A percentile compares a stretch with the other conserved stretches of the same genome.
phyloP scores from a whole-genome alignment of 2,888 invertebrate species.

The Patella depressa region DNA sequence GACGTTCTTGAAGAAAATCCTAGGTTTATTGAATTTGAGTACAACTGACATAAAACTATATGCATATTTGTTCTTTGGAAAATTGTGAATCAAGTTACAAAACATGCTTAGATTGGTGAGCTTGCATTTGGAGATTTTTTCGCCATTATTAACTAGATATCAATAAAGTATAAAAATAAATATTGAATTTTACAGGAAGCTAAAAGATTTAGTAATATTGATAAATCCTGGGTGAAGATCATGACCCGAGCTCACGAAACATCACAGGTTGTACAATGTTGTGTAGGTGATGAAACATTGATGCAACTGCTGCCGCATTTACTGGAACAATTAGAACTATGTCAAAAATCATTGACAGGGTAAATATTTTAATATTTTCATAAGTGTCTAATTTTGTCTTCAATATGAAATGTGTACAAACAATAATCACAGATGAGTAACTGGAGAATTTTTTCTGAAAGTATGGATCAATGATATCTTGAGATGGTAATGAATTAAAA shows the following conservation, averaged over 20 bases:
- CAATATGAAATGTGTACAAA: too few species aligned
- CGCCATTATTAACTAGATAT: too few species aligned
- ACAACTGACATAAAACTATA: not conserved
- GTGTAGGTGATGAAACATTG: slow-evolving; percentile 71
- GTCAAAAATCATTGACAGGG: slow-evolving; percentile 72
- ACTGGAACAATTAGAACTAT: slow-evolving; percentile 71
- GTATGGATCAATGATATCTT: too few species aligned
- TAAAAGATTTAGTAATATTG: slow-evolving; percentile 71
- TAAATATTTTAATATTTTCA: slow-evolving; percentile 33
- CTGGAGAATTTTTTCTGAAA: too few species aligned
- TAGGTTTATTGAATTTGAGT: not conserved
- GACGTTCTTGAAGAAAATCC: too few species aligned
- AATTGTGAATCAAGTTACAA: too few species aligned
- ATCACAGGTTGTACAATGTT: slow-evolving; percentile 70
- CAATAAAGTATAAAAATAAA: too few species aligned
- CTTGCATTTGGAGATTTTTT: too few species aligned
- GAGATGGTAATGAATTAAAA: too few species aligned
- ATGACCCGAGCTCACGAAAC: slow-evolving; percentile 71
- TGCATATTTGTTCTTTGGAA: not conserved
- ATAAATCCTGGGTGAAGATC: slow-evolving; percentile 72
- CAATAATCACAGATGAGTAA: too few species aligned
- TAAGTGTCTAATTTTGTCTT: too few species aligned
- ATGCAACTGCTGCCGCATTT: slow-evolving; percentile 71
- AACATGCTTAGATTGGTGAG: too few species aligned
- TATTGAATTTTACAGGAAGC: slow-evolving; percentile 62